Evolutionary conservation across 1,140 invertebrate species (phyloP), one percentile per base, ranked within the genome.

Genomic region (Bombus polaris): DNA sequence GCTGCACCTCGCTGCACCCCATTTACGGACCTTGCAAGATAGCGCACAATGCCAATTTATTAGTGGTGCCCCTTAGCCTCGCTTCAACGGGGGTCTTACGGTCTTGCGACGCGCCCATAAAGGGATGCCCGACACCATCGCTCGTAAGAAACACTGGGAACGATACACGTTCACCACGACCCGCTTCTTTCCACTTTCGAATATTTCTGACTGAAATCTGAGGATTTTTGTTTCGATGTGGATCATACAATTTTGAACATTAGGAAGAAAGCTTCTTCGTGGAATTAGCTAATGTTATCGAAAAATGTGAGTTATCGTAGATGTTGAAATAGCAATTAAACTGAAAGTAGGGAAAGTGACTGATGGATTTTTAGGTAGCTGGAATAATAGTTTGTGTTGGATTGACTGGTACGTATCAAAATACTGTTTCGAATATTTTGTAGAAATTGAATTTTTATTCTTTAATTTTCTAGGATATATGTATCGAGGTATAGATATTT

Each of bases 1-100:
- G 88, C 70, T 87, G 90, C 66, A 57, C 59, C 75, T 83, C 78
- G 73, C 44, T 80, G 77, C 81, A 88, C 83, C 87, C 89, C 93
- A 94, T 94, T 93, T 94, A 94, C 92, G 93, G 93, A 79, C 77
- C 71, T 80, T 42, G 76, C 81, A 78, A 93, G 92, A 93, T 94
- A 93, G 91, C 88, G 92, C 91, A 92, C 93, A 92, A 94, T 92
- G 91, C 91, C 93, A 94, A 94, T 94, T 94, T 94, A 94, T 94
- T 94, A 94, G 93, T 88, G 83, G 78, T 94, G 92, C 90, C 86
- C 93, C 93, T 93, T 94, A 93, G 92, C 90, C 93, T 92, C 92
- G 92, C 92, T 93, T 93, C 91, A 93, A 87, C 89, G 89, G 85
- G 47, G 39, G 74, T 71, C 86, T 57, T 66, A 42, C 71, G 82